Conservation (phyloP, 1,140 invertebrate species). For the Zaprionus kolodkinae region DNA sequence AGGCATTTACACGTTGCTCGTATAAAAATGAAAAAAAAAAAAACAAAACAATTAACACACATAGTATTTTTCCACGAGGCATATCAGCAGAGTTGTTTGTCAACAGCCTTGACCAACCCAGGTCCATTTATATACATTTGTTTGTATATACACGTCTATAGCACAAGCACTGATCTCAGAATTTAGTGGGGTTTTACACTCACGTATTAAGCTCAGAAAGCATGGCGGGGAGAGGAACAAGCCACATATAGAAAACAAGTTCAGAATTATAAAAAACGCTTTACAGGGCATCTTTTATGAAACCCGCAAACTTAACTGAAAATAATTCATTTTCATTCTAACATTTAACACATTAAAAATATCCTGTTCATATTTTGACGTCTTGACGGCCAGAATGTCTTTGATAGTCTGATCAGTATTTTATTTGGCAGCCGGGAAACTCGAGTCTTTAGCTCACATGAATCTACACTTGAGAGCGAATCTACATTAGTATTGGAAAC, state of each 20-base stretch:
- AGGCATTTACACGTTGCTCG: not conserved
- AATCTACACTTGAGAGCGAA: no score
- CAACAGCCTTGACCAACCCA: constrained; percentile 2
- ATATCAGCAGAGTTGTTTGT: not conserved
- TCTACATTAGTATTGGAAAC: no score
- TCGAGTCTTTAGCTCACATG: not conserved
- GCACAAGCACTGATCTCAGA: not conserved
- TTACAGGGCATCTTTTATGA: not conserved
- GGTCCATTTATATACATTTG: not conserved
- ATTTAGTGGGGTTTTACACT: not conserved
- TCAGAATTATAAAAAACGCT: not conserved
- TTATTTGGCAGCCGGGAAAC: not conserved
- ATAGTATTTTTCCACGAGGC: not conserved
- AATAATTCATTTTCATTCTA: not conserved
- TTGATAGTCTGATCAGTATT: not conserved
- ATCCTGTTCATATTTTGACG: not conserved
- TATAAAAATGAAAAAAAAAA: not conserved
- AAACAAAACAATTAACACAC: not conserved
- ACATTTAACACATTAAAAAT: not conserved
- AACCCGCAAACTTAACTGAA: not conserved
- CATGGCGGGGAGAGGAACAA: not conserved
- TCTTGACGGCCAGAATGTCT: not conserved
- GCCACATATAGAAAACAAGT: constrained; percentile 4
- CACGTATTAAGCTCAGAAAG: not conserved
- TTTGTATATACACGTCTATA: not conserved